These are phyloP conservation scores for Paguma larvata DNA, from an alignment of 2,797 vertebrate genomes.

Conservation along the genomic window DNA sequence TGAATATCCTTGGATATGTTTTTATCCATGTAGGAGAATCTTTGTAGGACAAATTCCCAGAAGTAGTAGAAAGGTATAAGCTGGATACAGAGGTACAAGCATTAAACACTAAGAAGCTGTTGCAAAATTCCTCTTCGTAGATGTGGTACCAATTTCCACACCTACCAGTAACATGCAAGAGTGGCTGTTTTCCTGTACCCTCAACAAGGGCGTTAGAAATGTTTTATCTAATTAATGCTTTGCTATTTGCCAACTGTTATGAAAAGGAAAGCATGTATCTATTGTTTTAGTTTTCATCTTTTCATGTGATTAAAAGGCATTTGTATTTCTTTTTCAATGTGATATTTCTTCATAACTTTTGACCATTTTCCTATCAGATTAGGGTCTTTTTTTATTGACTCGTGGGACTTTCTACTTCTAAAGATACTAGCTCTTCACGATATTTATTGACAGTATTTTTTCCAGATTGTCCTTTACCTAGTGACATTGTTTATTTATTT, in stretches of 20 bases:
- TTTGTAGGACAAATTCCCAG: not conserved
- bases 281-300: constrained; percentile 8
- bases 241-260: not conserved
- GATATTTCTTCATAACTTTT: not conserved
- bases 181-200: not conserved
- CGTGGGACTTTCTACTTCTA: not conserved
- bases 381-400: not conserved
- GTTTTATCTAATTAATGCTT: not conserved
- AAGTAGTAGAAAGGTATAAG: not conserved
- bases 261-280: not conserved
- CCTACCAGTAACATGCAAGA: not conserved
- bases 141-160: not conserved
- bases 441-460: not conserved
- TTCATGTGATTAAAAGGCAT: not conserved
- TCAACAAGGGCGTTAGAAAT: not conserved
- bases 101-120: not conserved
- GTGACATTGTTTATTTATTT: not conserved
- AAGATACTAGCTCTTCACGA: not conserved
- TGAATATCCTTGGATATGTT: not conserved
- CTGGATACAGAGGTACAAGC: not conserved
- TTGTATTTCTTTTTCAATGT: not conserved
- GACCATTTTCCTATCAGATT: not conserved
- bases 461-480: not conserved
- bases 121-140: not conserved
- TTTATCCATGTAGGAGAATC: not conserved